These are phyloP conservation scores for Megastigmus dorsalis DNA, from an alignment of 2,888 invertebrate species.

Conservation along the genomic window DNA sequence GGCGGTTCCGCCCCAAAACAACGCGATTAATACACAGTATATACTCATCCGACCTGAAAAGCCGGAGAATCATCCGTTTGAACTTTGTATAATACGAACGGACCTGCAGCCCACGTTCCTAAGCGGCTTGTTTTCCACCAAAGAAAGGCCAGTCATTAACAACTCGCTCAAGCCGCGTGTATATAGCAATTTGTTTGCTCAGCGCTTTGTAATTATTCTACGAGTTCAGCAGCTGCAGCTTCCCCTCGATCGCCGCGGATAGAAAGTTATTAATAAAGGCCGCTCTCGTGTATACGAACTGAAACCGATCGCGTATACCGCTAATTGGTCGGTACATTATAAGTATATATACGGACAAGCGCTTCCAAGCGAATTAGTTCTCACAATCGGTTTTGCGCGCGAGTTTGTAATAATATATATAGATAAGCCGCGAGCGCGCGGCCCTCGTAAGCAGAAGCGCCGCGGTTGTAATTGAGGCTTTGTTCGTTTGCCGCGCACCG, in stretches of 20 bases:
- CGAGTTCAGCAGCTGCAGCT: too few species aligned
- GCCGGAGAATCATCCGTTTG: too few species aligned
- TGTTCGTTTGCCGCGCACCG: not conserved
- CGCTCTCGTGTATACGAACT: too few species aligned
- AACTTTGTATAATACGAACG: too few species aligned
- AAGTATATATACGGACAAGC: too few species aligned
- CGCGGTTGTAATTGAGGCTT: slow-evolving; percentile 20
- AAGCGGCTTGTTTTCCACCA: not conserved
- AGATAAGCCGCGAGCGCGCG: not conserved
- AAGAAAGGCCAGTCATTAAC: not conserved
- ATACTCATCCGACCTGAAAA: too few species aligned
- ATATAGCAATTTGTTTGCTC: not conserved
- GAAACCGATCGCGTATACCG: too few species aligned
- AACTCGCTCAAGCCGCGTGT: too few species aligned
- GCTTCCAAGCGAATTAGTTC: not conserved
- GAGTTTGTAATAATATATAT: not conserved
- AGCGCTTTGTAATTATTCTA: too few species aligned
- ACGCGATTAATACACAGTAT: too few species aligned
- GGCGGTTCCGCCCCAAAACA: too few species aligned
- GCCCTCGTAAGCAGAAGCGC: not conserved
- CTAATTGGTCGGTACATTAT: too few species aligned
- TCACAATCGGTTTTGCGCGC: slow-evolving; percentile 19
- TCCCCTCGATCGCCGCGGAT: not conserved
- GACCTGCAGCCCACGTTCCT: not conserved
- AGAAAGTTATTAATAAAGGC: not conserved